These are phyloP conservation scores for Nymphalis polychloros DNA, from an alignment of 2,888 invertebrate genomes.

Conservation along the genomic window DNA sequence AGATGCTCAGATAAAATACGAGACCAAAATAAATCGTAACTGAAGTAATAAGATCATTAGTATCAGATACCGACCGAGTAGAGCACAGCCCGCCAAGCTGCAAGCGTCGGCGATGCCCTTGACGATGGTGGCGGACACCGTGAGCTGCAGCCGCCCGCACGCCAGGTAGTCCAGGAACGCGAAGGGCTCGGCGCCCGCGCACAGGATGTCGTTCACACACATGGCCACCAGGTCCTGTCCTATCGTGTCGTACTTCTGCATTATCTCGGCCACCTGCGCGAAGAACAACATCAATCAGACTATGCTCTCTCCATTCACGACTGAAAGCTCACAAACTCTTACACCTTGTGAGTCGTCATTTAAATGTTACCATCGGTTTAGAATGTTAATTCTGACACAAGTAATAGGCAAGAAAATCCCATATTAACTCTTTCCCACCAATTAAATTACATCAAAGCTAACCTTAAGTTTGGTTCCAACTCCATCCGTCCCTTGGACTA, in stretches of 20 bases:
- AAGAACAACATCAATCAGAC: not conserved
- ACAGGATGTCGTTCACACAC: constrained; percentile 98
- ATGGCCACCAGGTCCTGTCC: constrained; percentile 98
- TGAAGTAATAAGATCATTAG: too few species aligned
- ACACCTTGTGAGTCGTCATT: too few species aligned
- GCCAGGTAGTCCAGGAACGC: constrained; percentile 99
- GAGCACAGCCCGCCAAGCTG: constrained; percentile 90
- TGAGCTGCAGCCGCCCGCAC: constrained; percentile 91
- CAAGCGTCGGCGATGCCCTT: constrained; percentile 95
- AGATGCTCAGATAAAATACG: too few species aligned
- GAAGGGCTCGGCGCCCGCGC: constrained; percentile 96
- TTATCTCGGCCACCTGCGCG: constrained; percentile 89
- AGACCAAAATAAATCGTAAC: too few species aligned
- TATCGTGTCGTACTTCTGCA: constrained; percentile 89
- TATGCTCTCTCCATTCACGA: too few species aligned
- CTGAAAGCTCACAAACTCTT: too few species aligned
- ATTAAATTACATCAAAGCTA: constrained; percentile 20
- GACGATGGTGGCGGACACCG: constrained; percentile 89
- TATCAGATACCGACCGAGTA: constrained; percentile 85
- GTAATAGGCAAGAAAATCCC: too few species aligned
- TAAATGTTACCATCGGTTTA: too few species aligned
- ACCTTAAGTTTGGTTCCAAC: constrained; percentile 98
- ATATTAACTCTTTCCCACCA: too few species aligned
- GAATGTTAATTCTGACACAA: too few species aligned
- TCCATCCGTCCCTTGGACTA: constrained; percentile 97